Conservation (phyloP, 2,113 vertebrate genomes). For the Prolemur simus region DNA sequence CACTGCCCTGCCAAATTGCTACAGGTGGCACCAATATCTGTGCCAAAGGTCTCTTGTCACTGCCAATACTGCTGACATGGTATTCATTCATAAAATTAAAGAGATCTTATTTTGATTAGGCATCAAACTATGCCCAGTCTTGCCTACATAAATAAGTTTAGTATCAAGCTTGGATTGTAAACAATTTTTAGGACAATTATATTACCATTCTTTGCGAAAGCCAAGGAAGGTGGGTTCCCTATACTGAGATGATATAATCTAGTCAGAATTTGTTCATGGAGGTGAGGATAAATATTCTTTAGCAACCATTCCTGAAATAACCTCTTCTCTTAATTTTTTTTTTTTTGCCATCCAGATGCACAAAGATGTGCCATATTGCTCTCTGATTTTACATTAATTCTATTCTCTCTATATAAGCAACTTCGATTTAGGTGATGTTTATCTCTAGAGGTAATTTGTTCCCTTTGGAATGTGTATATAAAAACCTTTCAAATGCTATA, state of each 20-base stretch:
- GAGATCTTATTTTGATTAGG: neutral
- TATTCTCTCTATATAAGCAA: neutral
- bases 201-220: neutral
- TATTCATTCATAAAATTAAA: too few species aligned
- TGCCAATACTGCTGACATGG: neutral
- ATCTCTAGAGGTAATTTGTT: neutral
- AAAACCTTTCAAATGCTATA: neutral
- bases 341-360: neutral
- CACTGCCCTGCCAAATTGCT: too few species aligned
- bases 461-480: neutral
- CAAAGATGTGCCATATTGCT: neutral
- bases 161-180: neutral
- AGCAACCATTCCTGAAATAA: neutral
- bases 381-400: neutral
- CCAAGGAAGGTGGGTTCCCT: neutral
- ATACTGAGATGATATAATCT: neutral
- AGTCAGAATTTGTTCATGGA: neutral
- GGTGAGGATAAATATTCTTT: neutral
- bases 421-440: neutral
- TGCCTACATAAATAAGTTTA: neutral
- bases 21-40: neutral
- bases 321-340: neutral
- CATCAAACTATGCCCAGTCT: neutral
- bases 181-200: neutral
- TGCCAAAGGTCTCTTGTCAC: neutral